Conservation (phyloP, 1,140 invertebrate genomes). For the Eriosoma lanigerum region DNA sequence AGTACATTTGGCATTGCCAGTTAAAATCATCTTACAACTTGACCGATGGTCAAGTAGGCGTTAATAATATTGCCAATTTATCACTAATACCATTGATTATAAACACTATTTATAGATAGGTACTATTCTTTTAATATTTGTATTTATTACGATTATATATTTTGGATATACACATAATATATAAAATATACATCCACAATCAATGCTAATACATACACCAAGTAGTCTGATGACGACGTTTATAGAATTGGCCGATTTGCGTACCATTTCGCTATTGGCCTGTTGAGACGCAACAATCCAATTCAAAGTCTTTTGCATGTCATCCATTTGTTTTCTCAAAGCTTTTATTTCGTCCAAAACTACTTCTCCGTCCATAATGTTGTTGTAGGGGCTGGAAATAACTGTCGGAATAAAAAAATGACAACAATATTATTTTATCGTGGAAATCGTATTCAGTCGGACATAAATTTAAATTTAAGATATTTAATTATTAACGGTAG, state of each 20-base stretch:
- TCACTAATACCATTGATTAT: not conserved
- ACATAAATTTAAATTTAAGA: too few relatives aligned
- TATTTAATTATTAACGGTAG: too few relatives aligned
- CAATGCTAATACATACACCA: not conserved
- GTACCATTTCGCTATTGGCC: not conserved
- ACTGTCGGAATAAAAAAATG: not conserved
- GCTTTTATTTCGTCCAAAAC: not conserved
- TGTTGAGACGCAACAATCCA: not conserved
- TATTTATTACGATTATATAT: not conserved
- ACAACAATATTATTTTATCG: not conserved
- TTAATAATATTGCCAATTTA: not conserved
- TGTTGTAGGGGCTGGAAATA: not conserved
- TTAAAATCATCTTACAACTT: not conserved
- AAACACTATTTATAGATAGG: not conserved
- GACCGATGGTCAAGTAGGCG: not conserved
- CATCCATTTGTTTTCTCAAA: not conserved
- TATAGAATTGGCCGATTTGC: not conserved
- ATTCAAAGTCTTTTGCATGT: not conserved
- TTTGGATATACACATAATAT: not conserved
- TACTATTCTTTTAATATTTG: not conserved
- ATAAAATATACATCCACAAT: not conserved
- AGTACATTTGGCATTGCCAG: not conserved
- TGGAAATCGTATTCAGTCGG: not conserved
- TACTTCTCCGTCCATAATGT: not conserved
- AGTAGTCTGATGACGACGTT: not conserved